Evolutionary conservation across 2,888 invertebrate genomes (phyloP).

Genomic region (Microplitis manilae): DNA sequence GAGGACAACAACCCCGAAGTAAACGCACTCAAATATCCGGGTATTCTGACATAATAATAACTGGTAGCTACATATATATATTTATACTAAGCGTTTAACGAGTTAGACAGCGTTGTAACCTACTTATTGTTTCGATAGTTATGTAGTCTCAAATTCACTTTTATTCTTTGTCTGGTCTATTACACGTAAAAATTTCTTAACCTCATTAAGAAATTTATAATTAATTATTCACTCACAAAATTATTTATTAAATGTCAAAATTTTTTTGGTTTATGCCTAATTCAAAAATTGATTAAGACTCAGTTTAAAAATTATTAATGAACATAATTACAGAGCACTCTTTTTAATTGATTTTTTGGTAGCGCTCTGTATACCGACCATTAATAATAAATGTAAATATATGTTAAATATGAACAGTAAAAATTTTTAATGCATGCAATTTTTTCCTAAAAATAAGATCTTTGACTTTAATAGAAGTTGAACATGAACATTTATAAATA

Average conservation of each 20-base stretch:
- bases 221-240: background rate
- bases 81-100: slow-evolving; percentile 19
- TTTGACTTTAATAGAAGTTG: background rate
- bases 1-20: slow-evolving; percentile 51
- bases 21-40: slow-evolving; percentile 49
- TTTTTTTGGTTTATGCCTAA: too few species aligned
- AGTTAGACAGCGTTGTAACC: slow-evolving; percentile 45
- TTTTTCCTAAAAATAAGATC: background rate
- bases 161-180: slow-evolving; percentile 43
- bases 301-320: too few species aligned
- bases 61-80: slow-evolving; percentile 32
- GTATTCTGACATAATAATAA: slow-evolving; percentile 31
- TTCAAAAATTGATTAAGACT: too few species aligned
- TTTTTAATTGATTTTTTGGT: too few species aligned
- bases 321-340: too few species aligned
- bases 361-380: background rate
- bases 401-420: too few species aligned
- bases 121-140: slow-evolving; percentile 58
- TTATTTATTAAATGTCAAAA: too few species aligned
- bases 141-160: slow-evolving; percentile 49
- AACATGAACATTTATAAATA: background rate
- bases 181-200: slow-evolving; percentile 35
- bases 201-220: background rate
- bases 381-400: background rate
- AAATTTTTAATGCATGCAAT: background rate